Evolutionary conservation across 1,140 invertebrate genomes (phyloP), one percentile per base, ranked within the genome.

Genomic region (Tetramorium simillimum): DNA sequence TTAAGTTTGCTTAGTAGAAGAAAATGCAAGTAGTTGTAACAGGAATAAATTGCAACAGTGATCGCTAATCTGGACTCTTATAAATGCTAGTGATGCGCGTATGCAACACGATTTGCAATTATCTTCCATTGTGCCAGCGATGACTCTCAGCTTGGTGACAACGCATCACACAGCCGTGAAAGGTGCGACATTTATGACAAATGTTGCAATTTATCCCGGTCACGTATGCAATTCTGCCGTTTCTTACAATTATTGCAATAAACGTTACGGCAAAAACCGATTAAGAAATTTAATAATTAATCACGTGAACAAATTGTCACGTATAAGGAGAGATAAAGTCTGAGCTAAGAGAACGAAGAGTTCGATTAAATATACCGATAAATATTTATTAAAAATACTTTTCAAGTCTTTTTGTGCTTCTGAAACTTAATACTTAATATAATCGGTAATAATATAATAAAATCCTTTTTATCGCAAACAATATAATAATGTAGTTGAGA

Each of bases 131-230:
- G 63, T 81, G 46, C 14, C 46, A 10, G 49, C 62, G 62, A 67
- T 37, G 77, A 80, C 43, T 69, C 60, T 21, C n/a, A 24, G 4
- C n/a, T 67, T 40, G 77, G 46, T 81, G 77, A 81, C 63, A 81
- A 81, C 77, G 63, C 33, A 18, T 63, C 60, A 49, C 60, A 49
- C 62, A 67, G 28, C 46, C n/a, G 28, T 67, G 77, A 81, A 69
- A 69, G 77, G 46, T 81, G 62, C 77, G 62, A 69, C 62, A 37
- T 69, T 81, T 69, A 24, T 78, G 58, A 69, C 62, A 69, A 81
- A 53, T 67, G 77, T 80, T 80, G 60, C 77, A 80, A 80, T 14
- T 67, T 67, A 80, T 67, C 46, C n/a, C 77, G 43, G 28, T 80
- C 62, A 63, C 28, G 7, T 10, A 49, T 49, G 21, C 53, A 58